These are phyloP conservation scores for Aleiodes sp. DNA, from an alignment of 1,140 invertebrate species.

Conservation along the genomic window DNA sequence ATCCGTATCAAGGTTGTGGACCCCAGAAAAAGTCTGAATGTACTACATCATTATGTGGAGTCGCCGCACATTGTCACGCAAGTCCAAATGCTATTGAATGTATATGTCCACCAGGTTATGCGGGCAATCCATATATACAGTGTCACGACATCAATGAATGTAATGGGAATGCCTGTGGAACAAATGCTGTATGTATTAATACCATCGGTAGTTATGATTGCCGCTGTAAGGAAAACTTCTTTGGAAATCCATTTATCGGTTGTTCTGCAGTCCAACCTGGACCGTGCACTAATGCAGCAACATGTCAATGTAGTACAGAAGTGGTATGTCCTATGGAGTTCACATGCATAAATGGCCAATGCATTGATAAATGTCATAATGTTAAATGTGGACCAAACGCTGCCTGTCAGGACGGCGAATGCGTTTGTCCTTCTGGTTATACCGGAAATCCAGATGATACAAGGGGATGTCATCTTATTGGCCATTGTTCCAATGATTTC, in stretches of 20 bases:
- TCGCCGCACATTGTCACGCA: slow-evolving; percentile 80
- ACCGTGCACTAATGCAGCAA: slow-evolving; percentile 73
- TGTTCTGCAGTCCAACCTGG: slow-evolving; percentile 76
- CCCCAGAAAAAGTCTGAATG: slow-evolving; percentile 78
- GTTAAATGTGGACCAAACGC: slow-evolving; percentile 84
- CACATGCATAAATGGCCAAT: slow-evolving; percentile 75
- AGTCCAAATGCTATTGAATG: slow-evolving; percentile 80
- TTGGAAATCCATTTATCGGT: slow-evolving; percentile 85
- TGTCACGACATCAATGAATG: slow-evolving; percentile 91
- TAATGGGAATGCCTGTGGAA: slow-evolving; percentile 79
- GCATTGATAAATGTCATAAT: slow-evolving; percentile 77
- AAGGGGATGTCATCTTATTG: slow-evolving; percentile 75
- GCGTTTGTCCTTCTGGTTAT: slow-evolving; percentile 81
- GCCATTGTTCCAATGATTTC: slow-evolving; percentile 80
- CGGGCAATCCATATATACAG: slow-evolving; percentile 86
- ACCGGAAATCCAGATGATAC: slow-evolving; percentile 79
- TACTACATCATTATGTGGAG: slow-evolving; percentile 77
- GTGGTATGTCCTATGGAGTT: slow-evolving; percentile 80
- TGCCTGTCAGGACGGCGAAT: slow-evolving; percentile 80
- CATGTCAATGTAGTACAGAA: slow-evolving; percentile 76
- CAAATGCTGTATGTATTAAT: slow-evolving; percentile 88
- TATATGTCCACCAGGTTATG: slow-evolving; percentile 81
- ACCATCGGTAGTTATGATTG: slow-evolving; percentile 88
- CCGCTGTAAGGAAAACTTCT: slow-evolving; percentile 80
- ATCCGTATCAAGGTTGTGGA: slow-evolving; percentile 86